Evolutionary conservation across 2,113 vertebrate genomes (phyloP).

Genomic region (Psittacula cyanocephala): DNA sequence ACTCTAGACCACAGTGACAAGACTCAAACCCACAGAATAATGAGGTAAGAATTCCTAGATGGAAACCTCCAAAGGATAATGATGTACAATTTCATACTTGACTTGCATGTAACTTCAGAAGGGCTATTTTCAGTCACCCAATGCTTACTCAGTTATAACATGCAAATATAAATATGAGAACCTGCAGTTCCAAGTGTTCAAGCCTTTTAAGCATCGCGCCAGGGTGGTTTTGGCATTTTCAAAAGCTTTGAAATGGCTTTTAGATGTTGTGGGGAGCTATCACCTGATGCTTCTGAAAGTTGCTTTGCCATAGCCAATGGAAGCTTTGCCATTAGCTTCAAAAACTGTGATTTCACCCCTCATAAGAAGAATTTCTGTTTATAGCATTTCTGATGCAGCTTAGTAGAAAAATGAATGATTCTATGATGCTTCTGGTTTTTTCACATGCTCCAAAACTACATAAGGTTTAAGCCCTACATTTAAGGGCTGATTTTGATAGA

Average conservation of each 20-base stretch:
- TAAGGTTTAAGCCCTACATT: background rate
- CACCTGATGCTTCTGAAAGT: background rate
- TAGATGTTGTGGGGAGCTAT: background rate
- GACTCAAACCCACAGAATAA: background rate
- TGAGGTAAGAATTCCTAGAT: background rate
- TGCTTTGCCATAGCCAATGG: background rate
- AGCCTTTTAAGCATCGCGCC: background rate
- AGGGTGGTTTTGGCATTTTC: background rate
- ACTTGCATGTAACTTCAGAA: background rate
- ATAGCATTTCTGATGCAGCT: background rate
- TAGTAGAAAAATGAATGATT: background rate
- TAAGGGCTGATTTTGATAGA: background rate
- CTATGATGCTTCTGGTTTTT: background rate
- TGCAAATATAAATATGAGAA: background rate
- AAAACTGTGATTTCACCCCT: background rate
- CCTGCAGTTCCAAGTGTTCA: background rate
- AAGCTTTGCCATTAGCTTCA: background rate
- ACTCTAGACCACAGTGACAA: background rate
- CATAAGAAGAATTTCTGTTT: background rate
- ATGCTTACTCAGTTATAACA: background rate
- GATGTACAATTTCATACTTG: background rate
- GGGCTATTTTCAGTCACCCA: background rate
- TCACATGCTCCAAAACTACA: background rate
- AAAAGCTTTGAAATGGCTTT: background rate
- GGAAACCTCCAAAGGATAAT: background rate